phyloP scores from a whole-genome alignment of 2,888 invertebrate genomes.

The Volucella inanis region DNA sequence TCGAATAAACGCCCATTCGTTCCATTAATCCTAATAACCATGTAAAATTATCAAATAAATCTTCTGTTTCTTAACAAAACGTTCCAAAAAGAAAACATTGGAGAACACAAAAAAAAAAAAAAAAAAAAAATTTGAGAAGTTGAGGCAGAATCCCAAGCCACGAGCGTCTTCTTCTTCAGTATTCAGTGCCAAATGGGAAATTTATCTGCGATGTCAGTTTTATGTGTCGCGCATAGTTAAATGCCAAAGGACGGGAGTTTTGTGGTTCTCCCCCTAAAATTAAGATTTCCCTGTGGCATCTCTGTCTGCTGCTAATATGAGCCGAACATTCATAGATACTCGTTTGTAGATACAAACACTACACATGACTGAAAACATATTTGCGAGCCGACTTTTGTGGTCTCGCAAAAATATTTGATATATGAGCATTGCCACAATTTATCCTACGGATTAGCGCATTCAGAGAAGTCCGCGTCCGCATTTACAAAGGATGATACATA shows the following conservation, averaged over 20 bases:
- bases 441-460: conserved; percentile 66
- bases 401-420: conserved; percentile 62
- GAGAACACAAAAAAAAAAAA: neutral
- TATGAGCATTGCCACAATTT: conserved; percentile 50
- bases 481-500: conserved; percentile 37
- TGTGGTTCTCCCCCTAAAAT: conserved; percentile 63
- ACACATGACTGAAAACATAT: conserved; percentile 57
- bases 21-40: conserved; percentile 66
- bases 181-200: conserved; percentile 68
- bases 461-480: conserved; percentile 49
- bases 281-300: conserved; percentile 42
- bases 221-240: conserved; percentile 75
- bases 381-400: conserved; percentile 58
- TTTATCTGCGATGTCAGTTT: conserved; percentile 74
- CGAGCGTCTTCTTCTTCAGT: conserved; percentile 14
- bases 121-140: neutral
- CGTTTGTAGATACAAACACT: neutral
- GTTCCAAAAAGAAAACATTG: conserved; percentile 5
- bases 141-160: neutral
- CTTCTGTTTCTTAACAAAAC: conserved; percentile 56
- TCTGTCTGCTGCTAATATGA: conserved; percentile 10
- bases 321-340: neutral
- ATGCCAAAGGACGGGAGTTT: conserved; percentile 59
- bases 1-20: conserved; percentile 26
- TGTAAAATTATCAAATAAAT: conserved; percentile 74